Conservation (phyloP, 23 tunicate species). For the Corella eumyota region DNA sequence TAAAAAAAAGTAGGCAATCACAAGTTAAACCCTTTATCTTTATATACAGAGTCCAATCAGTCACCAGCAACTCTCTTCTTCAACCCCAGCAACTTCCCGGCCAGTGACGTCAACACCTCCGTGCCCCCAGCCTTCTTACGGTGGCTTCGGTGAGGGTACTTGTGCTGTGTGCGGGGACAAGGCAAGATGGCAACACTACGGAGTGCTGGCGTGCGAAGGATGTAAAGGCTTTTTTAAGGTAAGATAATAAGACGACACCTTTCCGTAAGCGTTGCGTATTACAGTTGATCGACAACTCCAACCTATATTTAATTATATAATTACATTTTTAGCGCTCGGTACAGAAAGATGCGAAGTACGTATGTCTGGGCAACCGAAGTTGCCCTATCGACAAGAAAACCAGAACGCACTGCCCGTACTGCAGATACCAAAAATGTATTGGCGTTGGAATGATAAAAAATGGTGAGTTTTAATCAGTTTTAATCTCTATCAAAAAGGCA, state of each 20-base stretch:
- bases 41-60: too few relatives aligned
- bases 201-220: constrained; percentile 97
- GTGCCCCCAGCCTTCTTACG: constrained; percentile 20
- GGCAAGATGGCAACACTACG: constrained; percentile 99
- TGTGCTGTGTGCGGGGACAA: constrained; percentile 99
- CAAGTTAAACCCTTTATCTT: too few relatives aligned
- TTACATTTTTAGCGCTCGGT: constrained; percentile 73
- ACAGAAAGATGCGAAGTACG: constrained; percentile 93
- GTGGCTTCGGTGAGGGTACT: constrained; percentile 59
- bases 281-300: too few relatives aligned
- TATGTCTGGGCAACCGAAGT: constrained; percentile 74
- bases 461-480: too few relatives aligned
- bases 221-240: constrained; percentile 99
- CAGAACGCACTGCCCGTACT: constrained; percentile 94
- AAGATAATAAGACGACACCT: neutral
- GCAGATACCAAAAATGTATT: constrained; percentile 91
- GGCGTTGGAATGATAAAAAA: constrained; percentile 92
- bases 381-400: constrained; percentile 97
- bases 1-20: too few relatives aligned
- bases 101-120: too few relatives aligned
- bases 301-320: neutral
- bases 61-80: too few relatives aligned
- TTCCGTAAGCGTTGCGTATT: neutral
- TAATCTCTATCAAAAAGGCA: too few relatives aligned
- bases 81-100: too few relatives aligned